Conservation (phyloP, 2,113 vertebrate genomes). For the Athene cunicularia region DNA sequence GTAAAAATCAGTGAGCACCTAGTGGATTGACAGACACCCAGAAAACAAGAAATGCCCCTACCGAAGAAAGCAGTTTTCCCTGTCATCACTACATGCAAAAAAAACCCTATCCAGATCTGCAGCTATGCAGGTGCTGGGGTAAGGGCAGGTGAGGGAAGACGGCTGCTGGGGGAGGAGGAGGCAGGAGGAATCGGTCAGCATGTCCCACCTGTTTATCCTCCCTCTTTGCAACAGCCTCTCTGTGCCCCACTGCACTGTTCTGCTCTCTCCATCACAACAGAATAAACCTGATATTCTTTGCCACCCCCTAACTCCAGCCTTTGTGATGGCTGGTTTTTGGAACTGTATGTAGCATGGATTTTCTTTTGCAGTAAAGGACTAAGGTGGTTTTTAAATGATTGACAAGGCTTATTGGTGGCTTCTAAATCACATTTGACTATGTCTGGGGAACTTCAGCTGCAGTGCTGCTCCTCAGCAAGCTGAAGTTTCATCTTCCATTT, state of each 20-base stretch:
- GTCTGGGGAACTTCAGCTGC: constrained; percentile 6
- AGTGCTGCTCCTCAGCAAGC: neutral
- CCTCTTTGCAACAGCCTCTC: constrained; percentile 2
- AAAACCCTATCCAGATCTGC: neutral
- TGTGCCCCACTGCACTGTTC: constrained; percentile 8
- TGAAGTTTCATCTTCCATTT: constrained; percentile 34
- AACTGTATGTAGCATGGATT: neutral
- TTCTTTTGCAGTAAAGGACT: neutral
- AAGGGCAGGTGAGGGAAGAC: neutral
- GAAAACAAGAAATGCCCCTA: neutral
- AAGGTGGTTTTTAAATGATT: constrained; percentile 6
- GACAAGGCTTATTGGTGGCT: neutral
- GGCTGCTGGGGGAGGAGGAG: neutral
- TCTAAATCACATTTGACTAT: constrained; percentile 24
- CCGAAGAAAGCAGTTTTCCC: neutral
- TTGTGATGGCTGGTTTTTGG: constrained; percentile 13
- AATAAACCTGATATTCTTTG: constrained; percentile 20
- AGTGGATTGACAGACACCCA: neutral
- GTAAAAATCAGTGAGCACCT: neutral
- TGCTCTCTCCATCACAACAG: constrained; percentile 38
- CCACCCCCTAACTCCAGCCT: neutral
- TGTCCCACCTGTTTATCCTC: neutral
- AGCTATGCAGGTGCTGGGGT: neutral
- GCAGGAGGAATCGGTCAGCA: neutral
- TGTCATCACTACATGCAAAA: neutral